Base-by-base conservation (phyloP, 2,797 vertebrate genomes). In the Neosalanx taihuensis region DNA sequence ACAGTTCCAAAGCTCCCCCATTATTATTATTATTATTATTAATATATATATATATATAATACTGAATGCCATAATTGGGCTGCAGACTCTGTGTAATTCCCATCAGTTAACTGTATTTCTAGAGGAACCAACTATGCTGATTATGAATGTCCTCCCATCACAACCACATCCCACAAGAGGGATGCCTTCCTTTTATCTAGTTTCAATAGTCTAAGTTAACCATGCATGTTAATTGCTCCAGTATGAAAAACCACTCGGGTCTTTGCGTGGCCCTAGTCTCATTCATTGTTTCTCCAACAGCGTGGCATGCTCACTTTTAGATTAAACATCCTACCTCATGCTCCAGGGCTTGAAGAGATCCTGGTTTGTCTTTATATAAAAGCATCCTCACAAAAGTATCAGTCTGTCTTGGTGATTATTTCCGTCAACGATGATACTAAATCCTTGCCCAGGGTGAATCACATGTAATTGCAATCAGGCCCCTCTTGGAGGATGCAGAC, bases 171-270 rank as follows among this genome's bases (percentile, higher is more conserved):
- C n/a, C 56, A 64, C 56, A 72, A 67, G 20, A 67, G 64, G 9
- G 72, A 68, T 61, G 75, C 63, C 73, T 61, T 23, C 17, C 56
- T 68, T 65, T 78, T 31, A n/a, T 37, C 58, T 72, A 20, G 66
- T 75, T 64, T 78, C 76, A 77, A 79, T 78, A 77, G 70, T 65
- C 60, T 20, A 74, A 70, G 37, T 72, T 72, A 84, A 30, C 66
- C 84, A 87, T 74, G 83, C 83, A 26, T 75, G 73, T 71, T 84
- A 81, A 89, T 87, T 76, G 86, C 81, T 80, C 83, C 83, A 83
- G 84, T 73, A 89, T 88, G 85, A 86, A 53, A 77, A 81, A 76
- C 46, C 64, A 70, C 69, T 83, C 75, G 69, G 69, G 53, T 58
- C 46, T 74, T 60, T 64, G 72, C 72, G 74, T 68, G 73, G 73